A percentile compares a stretch with the other conserved stretches of the same genome.
Evolutionary conservation across 2,113 vertebrate species (phyloP).

Genomic region (Trochalopteron elliotii): DNA sequence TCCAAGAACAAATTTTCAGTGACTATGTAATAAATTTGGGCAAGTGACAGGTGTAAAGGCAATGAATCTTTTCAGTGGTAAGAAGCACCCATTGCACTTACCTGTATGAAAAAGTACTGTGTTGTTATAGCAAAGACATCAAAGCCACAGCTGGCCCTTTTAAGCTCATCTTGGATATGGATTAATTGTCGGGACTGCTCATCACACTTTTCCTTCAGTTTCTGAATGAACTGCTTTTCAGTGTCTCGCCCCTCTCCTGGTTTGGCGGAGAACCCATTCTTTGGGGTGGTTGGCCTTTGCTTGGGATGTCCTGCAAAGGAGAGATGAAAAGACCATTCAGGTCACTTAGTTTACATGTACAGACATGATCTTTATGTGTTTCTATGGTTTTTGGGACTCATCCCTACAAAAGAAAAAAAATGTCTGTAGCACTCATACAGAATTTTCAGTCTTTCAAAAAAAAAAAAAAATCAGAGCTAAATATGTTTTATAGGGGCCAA

Average conservation of each 20-base stretch:
- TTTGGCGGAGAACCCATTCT: slow-evolving; percentile 74
- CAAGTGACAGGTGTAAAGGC: not conserved
- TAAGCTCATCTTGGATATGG: slow-evolving; percentile 77
- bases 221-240: slow-evolving; percentile 82
- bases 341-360: not conserved
- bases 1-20: not conserved
- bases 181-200: slow-evolving; percentile 82
- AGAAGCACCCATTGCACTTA: slow-evolving; percentile 45
- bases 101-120: slow-evolving; percentile 90
- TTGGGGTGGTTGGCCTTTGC: slow-evolving; percentile 71
- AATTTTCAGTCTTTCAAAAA: not conserved
- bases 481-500: not conserved
- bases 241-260: slow-evolving; percentile 76
- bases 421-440: not conserved
- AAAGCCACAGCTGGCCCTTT: slow-evolving; percentile 79
- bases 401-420: not conserved
- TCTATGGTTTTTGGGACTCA: not conserved
- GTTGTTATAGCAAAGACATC: slow-evolving; percentile 87
- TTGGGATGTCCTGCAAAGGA: slow-evolving; percentile 75
- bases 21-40: not conserved
- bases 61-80: not conserved
- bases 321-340: not conserved
- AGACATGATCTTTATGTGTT: not conserved
- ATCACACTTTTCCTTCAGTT: slow-evolving; percentile 84
- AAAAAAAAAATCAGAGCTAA: not conserved